Evolutionary conservation across 2,888 invertebrate species (phyloP).

Genomic region (Beris morrisii): DNA sequence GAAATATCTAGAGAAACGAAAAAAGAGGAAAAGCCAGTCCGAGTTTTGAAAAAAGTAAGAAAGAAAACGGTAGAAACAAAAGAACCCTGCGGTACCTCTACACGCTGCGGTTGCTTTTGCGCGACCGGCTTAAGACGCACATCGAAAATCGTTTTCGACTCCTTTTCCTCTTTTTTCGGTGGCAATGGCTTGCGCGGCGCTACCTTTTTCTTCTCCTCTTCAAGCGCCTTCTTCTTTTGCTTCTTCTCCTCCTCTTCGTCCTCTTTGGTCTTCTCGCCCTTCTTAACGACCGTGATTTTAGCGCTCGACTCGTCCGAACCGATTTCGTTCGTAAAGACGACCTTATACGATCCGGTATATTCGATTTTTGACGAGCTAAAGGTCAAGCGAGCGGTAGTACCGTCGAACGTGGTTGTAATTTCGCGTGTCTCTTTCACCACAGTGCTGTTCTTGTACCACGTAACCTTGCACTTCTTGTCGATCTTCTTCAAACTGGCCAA

Average conservation of each 20-base stretch:
- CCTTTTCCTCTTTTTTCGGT: slow-evolving; percentile 55
- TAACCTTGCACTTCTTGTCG: slow-evolving; percentile 79
- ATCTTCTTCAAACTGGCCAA: slow-evolving; percentile 71
- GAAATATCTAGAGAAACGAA: slow-evolving; percentile 12
- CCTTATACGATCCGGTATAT: slow-evolving; percentile 78
- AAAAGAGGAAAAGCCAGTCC: slow-evolving; percentile 11
- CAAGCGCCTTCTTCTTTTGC: slow-evolving; percentile 57
- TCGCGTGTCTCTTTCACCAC: slow-evolving; percentile 77
- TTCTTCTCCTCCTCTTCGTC: slow-evolving; percentile 57
- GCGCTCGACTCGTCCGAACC: slow-evolving; percentile 89
- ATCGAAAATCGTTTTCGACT: slow-evolving; percentile 54
- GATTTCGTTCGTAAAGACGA: slow-evolving; percentile 86
- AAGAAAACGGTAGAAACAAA: slow-evolving; percentile 32
- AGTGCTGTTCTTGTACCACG: slow-evolving; percentile 83
- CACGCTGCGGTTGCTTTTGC: slow-evolving; percentile 40
- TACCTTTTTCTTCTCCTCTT: slow-evolving; percentile 57
- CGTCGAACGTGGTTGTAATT: slow-evolving; percentile 79
- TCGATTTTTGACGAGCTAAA: slow-evolving; percentile 77
- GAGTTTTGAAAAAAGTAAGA: neutral
- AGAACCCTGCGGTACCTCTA: slow-evolving; percentile 48
- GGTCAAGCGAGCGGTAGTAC: slow-evolving; percentile 75
- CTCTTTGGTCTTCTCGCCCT: slow-evolving; percentile 60
- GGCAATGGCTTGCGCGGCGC: slow-evolving; percentile 45
- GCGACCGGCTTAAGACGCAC: slow-evolving; percentile 52
- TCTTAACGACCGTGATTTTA: slow-evolving; percentile 75